A percentile compares a stretch with the other conserved stretches of the same genome.
These are phyloP conservation scores for Mus minutoides DNA, from an alignment of 2,797 vertebrate genomes.

Conservation along the genomic window DNA sequence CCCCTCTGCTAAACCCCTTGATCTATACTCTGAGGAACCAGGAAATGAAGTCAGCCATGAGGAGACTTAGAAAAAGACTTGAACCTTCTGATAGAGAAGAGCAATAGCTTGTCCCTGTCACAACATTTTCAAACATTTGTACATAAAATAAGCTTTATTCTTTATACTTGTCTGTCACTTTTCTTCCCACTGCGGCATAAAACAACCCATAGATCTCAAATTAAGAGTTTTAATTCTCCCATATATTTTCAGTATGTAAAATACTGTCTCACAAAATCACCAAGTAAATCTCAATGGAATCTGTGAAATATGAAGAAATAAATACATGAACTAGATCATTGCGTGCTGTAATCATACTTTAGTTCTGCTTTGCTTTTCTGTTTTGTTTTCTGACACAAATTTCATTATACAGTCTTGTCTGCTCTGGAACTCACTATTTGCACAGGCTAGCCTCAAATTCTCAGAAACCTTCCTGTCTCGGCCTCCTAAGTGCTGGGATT, in stretches of 20 bases:
- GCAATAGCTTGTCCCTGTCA: background rate
- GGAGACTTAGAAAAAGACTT: constrained; percentile 30
- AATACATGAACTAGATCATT: background rate
- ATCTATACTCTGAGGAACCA: constrained; percentile 79
- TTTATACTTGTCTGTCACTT: background rate
- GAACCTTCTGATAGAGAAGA: background rate
- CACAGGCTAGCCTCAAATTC: background rate
- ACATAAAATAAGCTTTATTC: background rate
- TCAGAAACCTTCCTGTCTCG: background rate
- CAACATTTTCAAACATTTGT: background rate
- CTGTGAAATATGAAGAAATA: background rate
- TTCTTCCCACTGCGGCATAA: background rate
- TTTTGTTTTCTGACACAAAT: background rate
- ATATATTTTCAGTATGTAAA: background rate
- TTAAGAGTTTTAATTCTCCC: background rate
- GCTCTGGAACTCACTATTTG: background rate
- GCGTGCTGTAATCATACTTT: background rate
- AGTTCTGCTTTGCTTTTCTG: background rate
- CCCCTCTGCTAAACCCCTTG: constrained; percentile 76
- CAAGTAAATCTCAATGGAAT: background rate
- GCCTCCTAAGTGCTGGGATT: background rate
- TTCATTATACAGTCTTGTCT: background rate
- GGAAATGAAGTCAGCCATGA: constrained; percentile 75
- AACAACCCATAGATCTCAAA: background rate
- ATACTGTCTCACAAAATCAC: background rate